A percentile compares a stretch with the other conserved stretches of the same genome.
Evolutionary conservation across 2,888 invertebrate genomes (phyloP).

Genomic region (Embidobia sp.): DNA sequence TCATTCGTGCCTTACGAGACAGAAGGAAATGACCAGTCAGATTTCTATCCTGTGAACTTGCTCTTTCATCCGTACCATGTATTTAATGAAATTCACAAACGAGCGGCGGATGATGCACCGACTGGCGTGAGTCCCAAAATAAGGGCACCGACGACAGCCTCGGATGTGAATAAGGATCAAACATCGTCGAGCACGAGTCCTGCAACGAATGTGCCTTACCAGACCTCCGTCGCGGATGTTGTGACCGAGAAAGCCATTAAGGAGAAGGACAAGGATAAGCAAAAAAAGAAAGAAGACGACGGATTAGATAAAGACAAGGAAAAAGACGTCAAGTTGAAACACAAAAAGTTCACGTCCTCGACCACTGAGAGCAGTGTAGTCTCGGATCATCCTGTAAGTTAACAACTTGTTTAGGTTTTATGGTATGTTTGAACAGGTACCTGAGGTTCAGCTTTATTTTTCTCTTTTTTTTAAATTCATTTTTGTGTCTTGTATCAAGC

Average conservation of each 20-base stretch:
- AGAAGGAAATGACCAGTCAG: neutral
- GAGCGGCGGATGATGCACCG: neutral
- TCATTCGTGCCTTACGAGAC: constrained; percentile 19
- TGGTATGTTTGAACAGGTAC: too few relatives aligned
- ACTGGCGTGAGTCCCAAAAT: neutral
- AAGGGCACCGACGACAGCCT: neutral
- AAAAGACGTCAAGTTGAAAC: constrained; percentile 20
- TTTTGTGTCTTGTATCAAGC: too few relatives aligned
- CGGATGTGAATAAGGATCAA: neutral
- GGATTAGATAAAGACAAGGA: constrained; percentile 3
- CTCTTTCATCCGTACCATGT: neutral
- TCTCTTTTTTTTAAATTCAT: neutral
- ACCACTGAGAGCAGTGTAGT: neutral
- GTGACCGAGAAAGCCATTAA: neutral
- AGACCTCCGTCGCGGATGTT: neutral
- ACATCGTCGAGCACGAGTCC: constrained; percentile 13
- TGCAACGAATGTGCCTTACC: constrained; percentile 15
- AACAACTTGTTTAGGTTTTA: too few relatives aligned
- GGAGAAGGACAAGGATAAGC: constrained; percentile 22
- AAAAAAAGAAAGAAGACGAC: constrained; percentile 27
- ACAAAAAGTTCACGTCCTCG: constrained; percentile 18
- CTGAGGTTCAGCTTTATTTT: too few relatives aligned
- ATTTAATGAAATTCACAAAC: neutral
- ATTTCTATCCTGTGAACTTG: neutral
- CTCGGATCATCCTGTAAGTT: constrained; percentile 17